Evolutionary conservation across 2,888 invertebrate genomes (phyloP).

Genomic region (Netelia inedita): DNA sequence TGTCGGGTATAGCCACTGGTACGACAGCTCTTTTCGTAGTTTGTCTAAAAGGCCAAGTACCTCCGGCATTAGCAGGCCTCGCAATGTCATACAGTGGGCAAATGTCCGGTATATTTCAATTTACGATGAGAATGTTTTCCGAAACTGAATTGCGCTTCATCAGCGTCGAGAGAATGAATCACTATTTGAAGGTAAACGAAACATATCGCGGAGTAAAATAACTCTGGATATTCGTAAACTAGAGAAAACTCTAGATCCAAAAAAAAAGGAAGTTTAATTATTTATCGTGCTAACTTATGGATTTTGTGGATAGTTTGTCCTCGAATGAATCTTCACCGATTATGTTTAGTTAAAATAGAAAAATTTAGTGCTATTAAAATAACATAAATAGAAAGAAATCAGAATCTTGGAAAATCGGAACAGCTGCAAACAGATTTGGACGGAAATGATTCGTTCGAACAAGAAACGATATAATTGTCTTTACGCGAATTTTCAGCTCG

Average conservation of each 20-base stretch:
- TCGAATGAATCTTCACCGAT: too few species aligned
- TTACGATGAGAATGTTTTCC: constrained; percentile 85
- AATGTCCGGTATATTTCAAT: constrained; percentile 87
- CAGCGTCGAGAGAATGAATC: constrained; percentile 85
- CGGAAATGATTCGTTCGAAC: too few species aligned
- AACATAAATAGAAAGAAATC: too few species aligned
- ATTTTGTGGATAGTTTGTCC: too few species aligned
- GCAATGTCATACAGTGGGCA: constrained; percentile 88
- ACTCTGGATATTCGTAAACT: background rate
- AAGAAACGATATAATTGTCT: too few species aligned
- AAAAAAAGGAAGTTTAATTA: constrained; percentile 61
- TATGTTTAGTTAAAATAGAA: too few species aligned
- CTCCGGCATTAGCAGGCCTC: constrained; percentile 87
- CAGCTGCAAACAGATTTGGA: too few species aligned
- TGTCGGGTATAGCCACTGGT: constrained; percentile 84
- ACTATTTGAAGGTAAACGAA: constrained; percentile 78
- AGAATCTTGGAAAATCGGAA: too few species aligned
- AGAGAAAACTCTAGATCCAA: background rate
- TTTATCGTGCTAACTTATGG: constrained; percentile 26
- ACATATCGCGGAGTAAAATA: background rate
- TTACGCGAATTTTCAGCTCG: too few species aligned
- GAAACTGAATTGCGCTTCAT: constrained; percentile 86
- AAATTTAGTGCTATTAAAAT: too few species aligned
- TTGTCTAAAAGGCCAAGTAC: constrained; percentile 83
- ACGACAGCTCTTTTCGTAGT: constrained; percentile 86